Evolutionary conservation across 2,888 invertebrate species (phyloP).

Genomic region (Antheraea yamamai): DNA sequence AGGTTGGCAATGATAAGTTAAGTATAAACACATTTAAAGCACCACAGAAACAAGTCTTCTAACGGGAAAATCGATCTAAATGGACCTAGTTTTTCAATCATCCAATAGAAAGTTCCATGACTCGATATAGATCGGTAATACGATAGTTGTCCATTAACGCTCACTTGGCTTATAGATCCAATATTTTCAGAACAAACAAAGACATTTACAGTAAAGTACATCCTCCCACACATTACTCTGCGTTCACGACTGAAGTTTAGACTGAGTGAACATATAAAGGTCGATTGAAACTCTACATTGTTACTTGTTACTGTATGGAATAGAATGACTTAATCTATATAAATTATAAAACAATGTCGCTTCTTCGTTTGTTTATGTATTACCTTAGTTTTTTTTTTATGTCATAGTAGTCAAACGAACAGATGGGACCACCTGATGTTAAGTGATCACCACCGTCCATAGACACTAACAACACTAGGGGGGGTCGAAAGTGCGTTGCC

Average conservation of each 20-base stretch:
- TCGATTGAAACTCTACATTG: not conserved
- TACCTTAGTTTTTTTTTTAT: too few species aligned
- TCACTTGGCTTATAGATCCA: constrained; percentile 49
- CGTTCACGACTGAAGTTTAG: not conserved
- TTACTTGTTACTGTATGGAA: not conserved
- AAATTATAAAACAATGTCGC: too few species aligned
- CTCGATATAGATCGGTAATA: constrained; percentile 42
- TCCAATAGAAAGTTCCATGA: constrained; percentile 27
- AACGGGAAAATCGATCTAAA: not conserved
- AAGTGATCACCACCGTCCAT: too few species aligned
- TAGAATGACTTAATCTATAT: too few species aligned
- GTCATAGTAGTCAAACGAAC: too few species aligned
- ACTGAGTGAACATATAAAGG: not conserved
- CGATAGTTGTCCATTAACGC: constrained; percentile 52
- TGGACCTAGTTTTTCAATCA: not conserved
- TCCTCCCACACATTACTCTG: constrained; percentile 18
- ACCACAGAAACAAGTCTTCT: not conserved
- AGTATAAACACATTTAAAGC: not conserved
- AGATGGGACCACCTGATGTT: too few species aligned
- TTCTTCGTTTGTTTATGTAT: too few species aligned
- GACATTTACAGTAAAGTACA: constrained; percentile 29
- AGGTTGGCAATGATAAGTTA: not conserved
- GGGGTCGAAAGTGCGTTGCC: too few species aligned
- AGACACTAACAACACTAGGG: too few species aligned
- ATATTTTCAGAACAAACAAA: constrained; percentile 56